These are phyloP conservation scores for Archilochus colubris DNA, from an alignment of 2,113 vertebrate species.

Conservation along the genomic window DNA sequence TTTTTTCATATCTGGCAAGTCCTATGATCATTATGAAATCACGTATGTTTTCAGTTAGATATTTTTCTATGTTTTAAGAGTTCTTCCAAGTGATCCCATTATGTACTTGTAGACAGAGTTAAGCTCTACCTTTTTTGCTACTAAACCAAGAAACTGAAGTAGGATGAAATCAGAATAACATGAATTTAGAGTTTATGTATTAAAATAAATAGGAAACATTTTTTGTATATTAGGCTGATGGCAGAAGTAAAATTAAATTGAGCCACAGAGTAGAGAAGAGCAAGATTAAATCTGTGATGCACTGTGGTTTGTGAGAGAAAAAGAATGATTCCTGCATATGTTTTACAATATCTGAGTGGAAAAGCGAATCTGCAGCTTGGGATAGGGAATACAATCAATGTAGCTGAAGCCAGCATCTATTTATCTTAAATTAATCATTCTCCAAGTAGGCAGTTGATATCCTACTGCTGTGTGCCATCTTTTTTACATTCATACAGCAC, in stretches of 20 bases:
- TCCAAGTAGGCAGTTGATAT: slow-evolving; percentile 64
- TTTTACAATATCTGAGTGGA: slow-evolving; percentile 59
- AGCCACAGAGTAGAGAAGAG: not conserved
- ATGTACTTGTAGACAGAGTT: not conserved
- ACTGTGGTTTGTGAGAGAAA: slow-evolving; percentile 46
- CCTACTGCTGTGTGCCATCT: slow-evolving; percentile 37
- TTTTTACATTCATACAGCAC: slow-evolving; percentile 65
- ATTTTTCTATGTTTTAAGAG: not conserved
- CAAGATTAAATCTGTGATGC: slow-evolving; percentile 68
- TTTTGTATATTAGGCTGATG: slow-evolving; percentile 42
- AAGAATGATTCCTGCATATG: slow-evolving; percentile 61
- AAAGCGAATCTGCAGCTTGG: slow-evolving; percentile 40
- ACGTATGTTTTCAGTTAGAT: not conserved
- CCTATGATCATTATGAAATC: not conserved
- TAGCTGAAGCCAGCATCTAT: slow-evolving; percentile 64
- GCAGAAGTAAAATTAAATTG: slow-evolving; percentile 66
- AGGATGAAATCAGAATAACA: slow-evolving; percentile 52
- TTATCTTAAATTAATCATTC: slow-evolving; percentile 77
- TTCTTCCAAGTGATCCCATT: slow-evolving; percentile 3
- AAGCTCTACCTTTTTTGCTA: slow-evolving; percentile 31
- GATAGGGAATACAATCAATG: slow-evolving; percentile 58
- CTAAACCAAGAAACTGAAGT: slow-evolving; percentile 30
- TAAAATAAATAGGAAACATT: slow-evolving; percentile 54
- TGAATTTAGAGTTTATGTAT: slow-evolving; percentile 47
- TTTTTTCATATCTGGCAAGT: not conserved